Base-by-base conservation (phyloP, 1,140 invertebrate genomes). In the Drosophila truncata region DNA sequence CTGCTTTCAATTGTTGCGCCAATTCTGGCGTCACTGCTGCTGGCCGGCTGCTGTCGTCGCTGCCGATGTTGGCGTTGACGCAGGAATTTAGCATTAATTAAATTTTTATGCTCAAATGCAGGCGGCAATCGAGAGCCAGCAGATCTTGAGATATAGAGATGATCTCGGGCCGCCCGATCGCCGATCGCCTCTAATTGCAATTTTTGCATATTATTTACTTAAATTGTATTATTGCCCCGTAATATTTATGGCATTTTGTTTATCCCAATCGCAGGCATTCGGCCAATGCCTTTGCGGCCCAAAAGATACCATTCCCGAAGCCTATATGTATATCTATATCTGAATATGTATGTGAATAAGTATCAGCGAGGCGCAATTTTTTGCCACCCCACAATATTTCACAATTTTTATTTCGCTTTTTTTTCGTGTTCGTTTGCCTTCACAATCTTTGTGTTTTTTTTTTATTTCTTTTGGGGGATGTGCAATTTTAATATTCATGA, bases 61-160 rank as follows among this genome's bases (percentile, higher is more conserved):
- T 27, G 58, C 4, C 62, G 13, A 5, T 25, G 31, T 7, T 10
- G 29, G n/a, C 49, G 39, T 10, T 13, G 29, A 31, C 62, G 57
- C 75, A 76, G 64, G 78, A 81, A 81, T 81, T 61, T 81, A 63
- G 73, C 79, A 75, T 81, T 81, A 81, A 81, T 81, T 81, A 81
- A 81, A 81, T 81, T 76, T 81, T 81, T 81, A 81, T 80, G 79
- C 78, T 81, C 55, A 76, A 81, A 80, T 80, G 78, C 78, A 80
- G 52, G 41, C 74, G 49, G 73, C 75, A 49, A 69, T 78, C 60
- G 60, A 60, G 39, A 52, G 18, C 18, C 33, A 23, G 47, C n/a
- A 20, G 49, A 31, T 50, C 49, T 50, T 13, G n/a, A 50, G 35
- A 55, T 27, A 59, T 35, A 31, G n/a, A 50, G 35, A 54, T 27